Percentiles rank a stretch among this genome's conserved stretches.
Evolutionary conservation across 2,888 invertebrate genomes (phyloP).

Genomic region (Silvanus unidentatus): DNA sequence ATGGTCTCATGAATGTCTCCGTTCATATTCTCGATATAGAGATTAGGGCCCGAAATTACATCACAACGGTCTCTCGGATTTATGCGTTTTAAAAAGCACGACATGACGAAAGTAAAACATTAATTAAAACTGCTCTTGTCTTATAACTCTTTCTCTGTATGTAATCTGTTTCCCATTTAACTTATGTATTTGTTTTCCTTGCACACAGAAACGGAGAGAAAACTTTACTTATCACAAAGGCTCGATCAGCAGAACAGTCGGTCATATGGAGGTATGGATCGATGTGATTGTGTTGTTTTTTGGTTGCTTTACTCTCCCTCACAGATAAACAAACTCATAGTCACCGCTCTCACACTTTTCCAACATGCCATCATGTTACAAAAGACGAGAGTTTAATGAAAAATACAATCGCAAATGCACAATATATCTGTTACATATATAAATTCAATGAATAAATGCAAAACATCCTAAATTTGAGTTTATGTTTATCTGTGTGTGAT

Average conservation of each 20-base stretch:
- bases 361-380: too few relatives aligned
- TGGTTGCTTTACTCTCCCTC: constrained; percentile 2
- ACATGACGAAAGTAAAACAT: too few relatives aligned
- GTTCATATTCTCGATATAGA: constrained; percentile 8
- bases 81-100: too few relatives aligned
- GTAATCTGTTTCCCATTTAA: neutral
- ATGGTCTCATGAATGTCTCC: constrained; percentile 18
- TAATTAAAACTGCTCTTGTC: too few relatives aligned
- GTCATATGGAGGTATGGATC: constrained; percentile 45
- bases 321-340: constrained; percentile 2
- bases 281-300: constrained; percentile 19
- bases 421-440: neutral
- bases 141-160: too few relatives aligned
- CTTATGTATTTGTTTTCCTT: constrained; percentile 16
- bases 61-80: neutral
- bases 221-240: constrained; percentile 48
- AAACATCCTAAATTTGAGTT: neutral
- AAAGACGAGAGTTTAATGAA: too few relatives aligned
- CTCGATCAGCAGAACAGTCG: constrained; percentile 47
- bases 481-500: too few relatives aligned
- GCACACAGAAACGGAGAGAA: constrained; percentile 47
- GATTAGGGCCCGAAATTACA: constrained; percentile 14
- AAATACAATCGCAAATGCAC: neutral
- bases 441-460: neutral
- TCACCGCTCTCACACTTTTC: too few relatives aligned